Evolutionary conservation across 2,113 vertebrate species (phyloP).

Genomic region (Natator depressus): DNA sequence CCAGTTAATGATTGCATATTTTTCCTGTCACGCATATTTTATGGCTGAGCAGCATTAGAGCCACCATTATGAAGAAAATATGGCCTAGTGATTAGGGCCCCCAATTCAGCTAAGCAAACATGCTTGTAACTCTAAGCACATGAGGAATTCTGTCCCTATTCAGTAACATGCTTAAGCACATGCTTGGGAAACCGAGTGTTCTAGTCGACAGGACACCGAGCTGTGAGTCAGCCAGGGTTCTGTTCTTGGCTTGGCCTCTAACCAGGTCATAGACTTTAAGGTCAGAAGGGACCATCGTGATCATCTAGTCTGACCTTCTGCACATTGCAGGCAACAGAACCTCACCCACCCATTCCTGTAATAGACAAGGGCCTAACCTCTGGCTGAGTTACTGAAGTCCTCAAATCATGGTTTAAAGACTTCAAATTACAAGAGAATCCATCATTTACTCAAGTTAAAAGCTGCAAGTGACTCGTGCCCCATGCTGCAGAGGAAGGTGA

Average conservation of each 20-base stretch:
- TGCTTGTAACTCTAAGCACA: not conserved
- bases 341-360: not conserved
- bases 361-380: not conserved
- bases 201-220: not conserved
- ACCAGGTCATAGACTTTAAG: not conserved
- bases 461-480: not conserved
- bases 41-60: not conserved
- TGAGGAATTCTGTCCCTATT: not conserved
- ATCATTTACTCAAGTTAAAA: not conserved
- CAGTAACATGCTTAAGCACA: not conserved
- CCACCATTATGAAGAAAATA: not conserved
- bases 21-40: not conserved
- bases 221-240: not conserved
- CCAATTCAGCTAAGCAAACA: not conserved
- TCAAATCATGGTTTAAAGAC: not conserved
- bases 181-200: not conserved
- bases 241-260: not conserved
- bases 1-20: constrained; percentile 3
- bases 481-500: not conserved
- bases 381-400: not conserved
- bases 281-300: not conserved
- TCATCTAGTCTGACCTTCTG: not conserved
- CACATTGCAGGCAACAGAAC: not conserved
- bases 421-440: not conserved
- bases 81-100: not conserved